Base-by-base conservation (phyloP, 2,888 invertebrate genomes). In the Branchellion lobata region DNA sequence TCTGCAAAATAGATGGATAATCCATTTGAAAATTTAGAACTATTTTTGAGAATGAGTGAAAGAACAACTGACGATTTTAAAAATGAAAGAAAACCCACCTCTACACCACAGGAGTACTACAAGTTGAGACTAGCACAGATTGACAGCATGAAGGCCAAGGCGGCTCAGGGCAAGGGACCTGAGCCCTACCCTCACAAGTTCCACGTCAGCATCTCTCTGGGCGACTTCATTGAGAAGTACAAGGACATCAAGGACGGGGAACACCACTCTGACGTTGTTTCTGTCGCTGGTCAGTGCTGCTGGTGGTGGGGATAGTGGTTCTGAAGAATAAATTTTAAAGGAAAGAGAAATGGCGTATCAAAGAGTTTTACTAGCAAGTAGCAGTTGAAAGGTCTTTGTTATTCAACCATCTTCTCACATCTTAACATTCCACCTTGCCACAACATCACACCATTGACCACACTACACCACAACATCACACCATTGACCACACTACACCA, bases 101-200 rank as follows among this genome's bases (percentile, higher is more conserved):
- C 5, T 14, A 5, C 14, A 8, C 40, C 40, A 21, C 83, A 87
- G 86, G 86, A 98, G 89, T 99, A 95, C 88, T 95, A 93, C 86
- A 94, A 94, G 86, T 88, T 96, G 79, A 91, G 99, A 80, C 91
- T 92, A 1, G 90, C 92, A 82, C 92, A 93, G 68, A 90, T 99
- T 29, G 91, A 92, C n/a, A 91, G 93, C 80, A 89, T 95, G 65
- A 96, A 97, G 88, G 89, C 89, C 53, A 88, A 89, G 27, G 91
- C 91, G 18, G 90, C 92, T 11, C 92, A 94, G 86, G 61, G 61
- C 5, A 88, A 89, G 27, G 91, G 91, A 21, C 90, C 92, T 11
- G 92, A 94, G 86, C 98, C 98, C 0, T 99, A 98, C 87, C 98
- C 98, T 21, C 98, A 99, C 88, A 99, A 99, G 89, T 99, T 95